Evolutionary conservation across 2,113 vertebrate species (phyloP).

Genomic region (Scopus umbretta): DNA sequence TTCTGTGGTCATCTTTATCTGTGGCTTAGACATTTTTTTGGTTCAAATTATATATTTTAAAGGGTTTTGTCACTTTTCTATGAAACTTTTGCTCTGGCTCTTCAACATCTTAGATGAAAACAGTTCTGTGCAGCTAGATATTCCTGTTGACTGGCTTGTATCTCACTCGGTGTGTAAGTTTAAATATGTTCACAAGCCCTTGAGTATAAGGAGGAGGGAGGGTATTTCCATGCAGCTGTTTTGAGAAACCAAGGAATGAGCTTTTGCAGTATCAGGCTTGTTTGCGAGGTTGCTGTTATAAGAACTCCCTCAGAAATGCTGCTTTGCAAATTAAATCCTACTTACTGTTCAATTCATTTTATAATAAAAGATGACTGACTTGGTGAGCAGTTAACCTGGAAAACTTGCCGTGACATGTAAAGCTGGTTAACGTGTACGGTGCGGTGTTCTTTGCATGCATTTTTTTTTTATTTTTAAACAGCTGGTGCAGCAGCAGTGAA

Average conservation of each 20-base stretch:
- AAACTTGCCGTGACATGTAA: background rate
- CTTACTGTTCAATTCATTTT: background rate
- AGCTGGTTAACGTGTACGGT: accelerated
- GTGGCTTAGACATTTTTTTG: background rate
- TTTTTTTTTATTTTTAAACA: background rate
- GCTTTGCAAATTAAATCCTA: background rate
- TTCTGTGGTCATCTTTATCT: background rate
- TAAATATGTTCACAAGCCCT: background rate
- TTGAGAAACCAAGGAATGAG: background rate
- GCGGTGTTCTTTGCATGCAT: background rate
- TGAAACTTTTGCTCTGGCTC: background rate
- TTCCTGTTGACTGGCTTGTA: background rate
- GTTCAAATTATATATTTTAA: background rate
- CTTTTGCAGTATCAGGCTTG: background rate
- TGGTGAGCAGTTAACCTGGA: background rate
- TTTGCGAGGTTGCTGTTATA: background rate
- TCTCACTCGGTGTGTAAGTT: background rate
- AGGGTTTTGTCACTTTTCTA: background rate
- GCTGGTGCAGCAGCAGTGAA: background rate
- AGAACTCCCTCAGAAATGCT: background rate
- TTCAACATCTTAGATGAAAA: background rate
- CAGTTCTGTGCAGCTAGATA: background rate
- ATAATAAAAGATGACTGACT: background rate
- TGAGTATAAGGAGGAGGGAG: background rate
- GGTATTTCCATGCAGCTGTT: background rate